phyloP scores from a whole-genome alignment of 2,113 vertebrate species.

The Panthera leo region DNA sequence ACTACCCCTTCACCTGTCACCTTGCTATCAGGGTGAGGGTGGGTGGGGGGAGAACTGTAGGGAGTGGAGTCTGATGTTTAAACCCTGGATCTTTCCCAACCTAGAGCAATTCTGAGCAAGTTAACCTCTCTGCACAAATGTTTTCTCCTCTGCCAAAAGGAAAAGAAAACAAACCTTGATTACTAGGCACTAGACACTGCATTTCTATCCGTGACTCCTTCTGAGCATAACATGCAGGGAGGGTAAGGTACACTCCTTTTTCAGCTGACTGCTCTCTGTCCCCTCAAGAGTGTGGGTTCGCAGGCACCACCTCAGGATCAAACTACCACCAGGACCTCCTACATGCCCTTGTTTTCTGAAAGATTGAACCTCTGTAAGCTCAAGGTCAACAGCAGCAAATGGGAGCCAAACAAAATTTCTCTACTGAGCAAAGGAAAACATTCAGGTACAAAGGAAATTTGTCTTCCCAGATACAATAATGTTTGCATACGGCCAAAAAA shows the following conservation, averaged over 20 bases:
- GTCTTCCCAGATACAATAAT: background rate
- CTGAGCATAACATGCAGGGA: background rate
- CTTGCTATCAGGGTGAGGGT: background rate
- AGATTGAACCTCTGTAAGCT: constrained; percentile 59
- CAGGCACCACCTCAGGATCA: constrained; percentile 52
- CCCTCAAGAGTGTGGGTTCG: background rate
- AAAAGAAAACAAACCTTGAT: background rate
- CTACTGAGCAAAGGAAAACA: constrained; percentile 35
- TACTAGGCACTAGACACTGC: background rate
- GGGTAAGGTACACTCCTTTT: background rate
- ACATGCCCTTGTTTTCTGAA: constrained; percentile 60
- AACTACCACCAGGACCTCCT: constrained; percentile 30
- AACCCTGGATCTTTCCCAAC: background rate
- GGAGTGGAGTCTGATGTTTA: background rate
- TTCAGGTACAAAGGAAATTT: constrained; percentile 54
- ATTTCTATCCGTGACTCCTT: background rate
- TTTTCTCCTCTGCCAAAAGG: background rate
- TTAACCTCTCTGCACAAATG: background rate
- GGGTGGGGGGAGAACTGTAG: background rate
- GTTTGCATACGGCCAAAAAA: background rate
- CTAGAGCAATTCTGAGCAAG: background rate
- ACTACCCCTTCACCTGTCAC: background rate
- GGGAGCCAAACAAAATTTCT: constrained; percentile 24
- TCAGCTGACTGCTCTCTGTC: background rate
- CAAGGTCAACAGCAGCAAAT: background rate